A percentile compares a stretch with the other conserved stretches of the same genome.
Conservation (phyloP, 2,888 invertebrate genomes). For the Invenusta paracnida region DNA sequence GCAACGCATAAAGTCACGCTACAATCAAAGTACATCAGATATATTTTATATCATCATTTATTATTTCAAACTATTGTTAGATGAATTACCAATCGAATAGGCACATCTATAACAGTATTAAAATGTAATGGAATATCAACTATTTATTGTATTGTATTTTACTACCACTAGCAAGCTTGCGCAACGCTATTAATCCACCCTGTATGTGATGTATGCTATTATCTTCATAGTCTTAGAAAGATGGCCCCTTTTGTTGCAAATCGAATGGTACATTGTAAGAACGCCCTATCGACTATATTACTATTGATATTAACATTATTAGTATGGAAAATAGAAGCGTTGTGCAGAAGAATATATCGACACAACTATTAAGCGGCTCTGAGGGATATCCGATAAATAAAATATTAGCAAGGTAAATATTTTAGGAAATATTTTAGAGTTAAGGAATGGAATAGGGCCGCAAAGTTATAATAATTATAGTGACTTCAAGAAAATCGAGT, state of each 20-base stretch:
- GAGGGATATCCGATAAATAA: constrained; percentile 7
- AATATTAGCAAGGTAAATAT: constrained; percentile 2
- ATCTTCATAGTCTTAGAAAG: constrained; percentile 2
- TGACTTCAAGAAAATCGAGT: not conserved
- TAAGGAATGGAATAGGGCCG: not conserved
- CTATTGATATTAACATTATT: not conserved
- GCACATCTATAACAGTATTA: not conserved
- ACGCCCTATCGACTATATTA: constrained; percentile 1
- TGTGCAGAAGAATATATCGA: not conserved
- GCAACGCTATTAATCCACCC: not conserved
- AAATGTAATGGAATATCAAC: not conserved
- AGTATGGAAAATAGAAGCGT: constrained; percentile 14
- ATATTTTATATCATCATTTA: not conserved
- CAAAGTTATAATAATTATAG: constrained; percentile 6
- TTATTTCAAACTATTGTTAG: not conserved
- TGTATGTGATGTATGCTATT: not conserved
- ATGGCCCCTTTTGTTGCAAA: not conserved
- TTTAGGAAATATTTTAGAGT: not conserved
- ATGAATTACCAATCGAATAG: not conserved
- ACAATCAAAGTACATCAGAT: not conserved
- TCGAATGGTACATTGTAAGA: constrained; percentile 22
- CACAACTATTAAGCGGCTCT: not conserved
- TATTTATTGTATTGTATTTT: not conserved
- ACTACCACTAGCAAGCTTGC: constrained; percentile 23
- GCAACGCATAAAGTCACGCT: not conserved